Conservation (phyloP, 2,113 vertebrate genomes). For the Erpornis zantholeuca region DNA sequence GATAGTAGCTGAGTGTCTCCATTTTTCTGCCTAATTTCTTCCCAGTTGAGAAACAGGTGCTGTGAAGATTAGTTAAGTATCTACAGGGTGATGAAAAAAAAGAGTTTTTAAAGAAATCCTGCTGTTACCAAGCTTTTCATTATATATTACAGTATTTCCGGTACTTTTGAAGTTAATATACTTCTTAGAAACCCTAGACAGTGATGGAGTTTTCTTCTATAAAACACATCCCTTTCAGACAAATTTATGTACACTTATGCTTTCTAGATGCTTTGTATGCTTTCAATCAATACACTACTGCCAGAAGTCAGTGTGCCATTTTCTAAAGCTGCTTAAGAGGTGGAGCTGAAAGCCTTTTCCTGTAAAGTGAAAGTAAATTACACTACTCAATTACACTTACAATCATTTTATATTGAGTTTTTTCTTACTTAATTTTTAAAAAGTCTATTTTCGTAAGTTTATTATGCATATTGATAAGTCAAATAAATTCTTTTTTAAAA, state of each 20-base stretch:
- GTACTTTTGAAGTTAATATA: neutral
- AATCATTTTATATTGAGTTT: conserved; percentile 24
- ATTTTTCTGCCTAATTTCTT: neutral
- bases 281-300: conserved; percentile 27
- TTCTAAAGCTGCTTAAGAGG: conserved; percentile 26
- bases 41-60: neutral
- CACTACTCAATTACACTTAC: conserved; percentile 21
- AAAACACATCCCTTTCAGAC: neutral
- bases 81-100: neutral
- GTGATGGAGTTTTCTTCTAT: neutral
- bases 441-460: conserved; percentile 33
- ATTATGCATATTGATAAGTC: neutral
- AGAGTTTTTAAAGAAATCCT: neutral
- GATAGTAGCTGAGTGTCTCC: neutral
- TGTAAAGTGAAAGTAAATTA: conserved; percentile 57
- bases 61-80: neutral
- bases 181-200: neutral
- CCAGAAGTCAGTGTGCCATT: conserved; percentile 6
- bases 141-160: neutral
- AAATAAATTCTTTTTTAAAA: neutral
- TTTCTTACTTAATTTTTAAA: conserved; percentile 21
- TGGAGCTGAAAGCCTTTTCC: conserved; percentile 53
- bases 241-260: neutral
- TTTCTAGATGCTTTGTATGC: neutral
- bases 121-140: neutral